phyloP scores from a whole-genome alignment of 2,797 vertebrate genomes.

The Cyprinodon diabolis region DNA sequence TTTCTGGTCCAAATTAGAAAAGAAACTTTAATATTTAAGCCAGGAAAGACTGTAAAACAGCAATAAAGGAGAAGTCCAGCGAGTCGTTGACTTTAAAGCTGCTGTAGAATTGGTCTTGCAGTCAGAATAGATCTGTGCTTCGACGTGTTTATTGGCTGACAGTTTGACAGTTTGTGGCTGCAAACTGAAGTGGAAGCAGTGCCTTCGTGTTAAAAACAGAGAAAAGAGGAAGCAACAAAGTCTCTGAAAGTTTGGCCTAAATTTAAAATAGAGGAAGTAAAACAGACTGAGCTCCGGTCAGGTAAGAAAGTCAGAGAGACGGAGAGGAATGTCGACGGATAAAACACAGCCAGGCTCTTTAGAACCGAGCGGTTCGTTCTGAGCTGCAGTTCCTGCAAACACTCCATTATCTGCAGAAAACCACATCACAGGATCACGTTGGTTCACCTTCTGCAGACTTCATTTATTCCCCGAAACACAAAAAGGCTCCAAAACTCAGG shows the following conservation, averaged over 20 bases:
- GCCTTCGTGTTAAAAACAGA: conserved; percentile 3
- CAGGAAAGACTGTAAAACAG: background rate
- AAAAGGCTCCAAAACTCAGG: too few species aligned
- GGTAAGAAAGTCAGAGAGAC: conserved; percentile 5
- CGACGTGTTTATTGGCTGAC: background rate
- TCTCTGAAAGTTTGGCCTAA: conserved; percentile 58
- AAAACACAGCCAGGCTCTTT: background rate
- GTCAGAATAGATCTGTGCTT: background rate
- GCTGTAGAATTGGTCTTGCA: background rate
- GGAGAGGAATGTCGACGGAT: background rate
- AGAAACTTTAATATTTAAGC: background rate
- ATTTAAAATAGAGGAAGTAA: conserved; percentile 62
- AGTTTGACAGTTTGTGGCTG: background rate
- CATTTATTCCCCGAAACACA: too few species aligned
- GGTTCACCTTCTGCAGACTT: too few species aligned
- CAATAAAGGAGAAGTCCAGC: background rate
- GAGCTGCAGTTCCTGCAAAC: too few species aligned
- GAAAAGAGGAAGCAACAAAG: conserved; percentile 57
- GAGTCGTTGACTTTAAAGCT: background rate
- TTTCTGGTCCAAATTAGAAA: background rate
- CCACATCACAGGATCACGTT: too few species aligned
- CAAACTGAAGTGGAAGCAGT: conserved; percentile 14
- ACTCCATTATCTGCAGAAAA: too few species aligned
- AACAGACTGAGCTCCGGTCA: conserved; percentile 24
- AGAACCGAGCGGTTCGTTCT: too few species aligned